These are phyloP conservation scores for Xerus rutilus DNA, from an alignment of 2,797 vertebrate species.

Conservation along the genomic window DNA sequence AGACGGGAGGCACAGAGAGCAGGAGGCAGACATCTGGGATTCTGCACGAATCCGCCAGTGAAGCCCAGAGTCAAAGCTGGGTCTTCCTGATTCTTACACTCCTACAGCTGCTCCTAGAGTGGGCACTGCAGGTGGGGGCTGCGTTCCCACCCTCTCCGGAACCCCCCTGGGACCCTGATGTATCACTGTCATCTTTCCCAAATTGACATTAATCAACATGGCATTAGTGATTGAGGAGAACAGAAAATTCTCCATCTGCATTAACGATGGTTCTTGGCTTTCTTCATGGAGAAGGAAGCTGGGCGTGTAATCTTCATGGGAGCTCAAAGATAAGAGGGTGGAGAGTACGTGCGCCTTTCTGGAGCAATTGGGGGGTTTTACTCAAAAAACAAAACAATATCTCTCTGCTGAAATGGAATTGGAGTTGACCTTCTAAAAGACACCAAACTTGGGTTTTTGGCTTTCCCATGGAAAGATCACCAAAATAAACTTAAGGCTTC, in stretches of 20 bases:
- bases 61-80: neutral
- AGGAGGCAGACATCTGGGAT: neutral
- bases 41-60: neutral
- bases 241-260: neutral
- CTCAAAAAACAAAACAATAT: neutral
- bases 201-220: accelerated
- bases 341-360: neutral
- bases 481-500: too few species aligned
- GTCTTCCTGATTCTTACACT: neutral
- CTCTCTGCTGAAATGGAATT: constrained; percentile 29
- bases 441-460: neutral
- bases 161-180: neutral
- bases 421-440: constrained; percentile 52
- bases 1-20: neutral
- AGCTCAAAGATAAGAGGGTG: neutral
- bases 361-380: neutral
- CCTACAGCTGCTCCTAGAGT: neutral
- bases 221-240: neutral
- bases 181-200: neutral
- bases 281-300: neutral
- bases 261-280: neutral
- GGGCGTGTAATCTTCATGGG: neutral
- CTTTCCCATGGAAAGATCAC: constrained; percentile 46
- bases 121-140: accelerated
- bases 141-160: accelerated